Evolutionary conservation across 2,888 invertebrate species (phyloP).

Genomic region (Scrobipalpa costella): DNA sequence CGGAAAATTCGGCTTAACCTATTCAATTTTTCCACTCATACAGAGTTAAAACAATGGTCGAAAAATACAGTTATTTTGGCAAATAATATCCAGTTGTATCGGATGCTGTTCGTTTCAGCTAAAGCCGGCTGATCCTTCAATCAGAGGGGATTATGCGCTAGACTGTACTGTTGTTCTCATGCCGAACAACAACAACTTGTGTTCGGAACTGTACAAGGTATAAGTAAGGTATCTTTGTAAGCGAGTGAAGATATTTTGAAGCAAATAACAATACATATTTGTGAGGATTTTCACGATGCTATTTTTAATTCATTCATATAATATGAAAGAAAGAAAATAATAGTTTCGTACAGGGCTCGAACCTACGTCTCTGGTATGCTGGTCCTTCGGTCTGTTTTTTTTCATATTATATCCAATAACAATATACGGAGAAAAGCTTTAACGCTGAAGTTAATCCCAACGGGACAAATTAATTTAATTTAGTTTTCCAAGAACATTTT

Average conservation of each 20-base stretch:
- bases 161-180: constrained; percentile 25
- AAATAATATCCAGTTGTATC: constrained; percentile 47
- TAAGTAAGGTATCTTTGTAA: background rate
- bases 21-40: background rate
- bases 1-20: background rate
- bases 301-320: no score
- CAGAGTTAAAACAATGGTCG: constrained; percentile 7
- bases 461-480: no score
- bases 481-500: no score
- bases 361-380: no score
- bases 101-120: constrained; percentile 50
- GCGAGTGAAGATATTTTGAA: background rate
- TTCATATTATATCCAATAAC: no score
- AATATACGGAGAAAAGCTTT: no score
- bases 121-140: constrained; percentile 54
- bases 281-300: no score
- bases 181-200: constrained; percentile 8
- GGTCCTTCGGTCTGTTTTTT: no score
- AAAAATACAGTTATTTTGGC: constrained; percentile 32
- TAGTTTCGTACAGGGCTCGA: background rate
- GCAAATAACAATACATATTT: background rate
- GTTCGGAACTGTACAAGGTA: constrained; percentile 14
- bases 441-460: no score
- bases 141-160: constrained; percentile 47
- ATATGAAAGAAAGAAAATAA: background rate